phyloP scores from a whole-genome alignment of 2,797 vertebrate genomes.

The Typhlichthys eigenmanni region DNA sequence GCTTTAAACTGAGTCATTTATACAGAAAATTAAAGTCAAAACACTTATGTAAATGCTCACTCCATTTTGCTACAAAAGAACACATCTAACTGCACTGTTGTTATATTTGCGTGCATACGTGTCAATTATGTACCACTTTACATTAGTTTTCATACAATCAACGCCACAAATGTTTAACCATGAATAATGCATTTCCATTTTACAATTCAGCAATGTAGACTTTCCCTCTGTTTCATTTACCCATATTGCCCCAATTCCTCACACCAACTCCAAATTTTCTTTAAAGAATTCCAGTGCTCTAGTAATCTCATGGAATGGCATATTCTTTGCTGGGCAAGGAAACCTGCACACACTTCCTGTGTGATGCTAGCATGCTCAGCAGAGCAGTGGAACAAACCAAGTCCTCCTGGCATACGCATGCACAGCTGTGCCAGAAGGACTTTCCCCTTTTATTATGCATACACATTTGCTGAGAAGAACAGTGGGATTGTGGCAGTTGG shows the following conservation, averaged over 20 bases:
- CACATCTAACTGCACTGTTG: slow-evolving; percentile 45
- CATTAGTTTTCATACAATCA: slow-evolving; percentile 64
- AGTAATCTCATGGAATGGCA: slow-evolving; percentile 62
- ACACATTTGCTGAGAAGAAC: slow-evolving; percentile 49
- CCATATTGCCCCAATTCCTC: slow-evolving; percentile 39
- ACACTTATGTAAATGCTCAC: slow-evolving; percentile 33
- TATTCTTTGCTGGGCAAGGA: slow-evolving; percentile 35
- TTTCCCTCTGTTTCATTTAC: slow-evolving; percentile 32
- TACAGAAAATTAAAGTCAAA: slow-evolving; percentile 35
- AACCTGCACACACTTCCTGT: slow-evolving; percentile 26
- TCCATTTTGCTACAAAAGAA: slow-evolving; percentile 30
- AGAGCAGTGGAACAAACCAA: slow-evolving; percentile 56
- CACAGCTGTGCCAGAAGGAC: slow-evolving; percentile 29
- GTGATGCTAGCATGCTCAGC: slow-evolving; percentile 36
- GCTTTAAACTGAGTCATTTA: slow-evolving; percentile 20
- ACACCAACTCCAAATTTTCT: slow-evolving; percentile 44
- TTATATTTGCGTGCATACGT: slow-evolving; percentile 31
- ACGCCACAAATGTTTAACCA: slow-evolving; percentile 67
- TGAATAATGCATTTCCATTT: slow-evolving; percentile 67
- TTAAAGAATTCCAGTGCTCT: slow-evolving; percentile 68
- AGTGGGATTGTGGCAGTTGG: slow-evolving; percentile 22
- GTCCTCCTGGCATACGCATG: slow-evolving; percentile 53
- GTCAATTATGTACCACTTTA: slow-evolving; percentile 48
- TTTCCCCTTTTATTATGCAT: slow-evolving; percentile 42
- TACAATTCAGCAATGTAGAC: slow-evolving; percentile 1